Evolutionary conservation across 2,113 vertebrate species (phyloP), one percentile per base, ranked within the genome.

Genomic region (Orthonyx spaldingii): DNA sequence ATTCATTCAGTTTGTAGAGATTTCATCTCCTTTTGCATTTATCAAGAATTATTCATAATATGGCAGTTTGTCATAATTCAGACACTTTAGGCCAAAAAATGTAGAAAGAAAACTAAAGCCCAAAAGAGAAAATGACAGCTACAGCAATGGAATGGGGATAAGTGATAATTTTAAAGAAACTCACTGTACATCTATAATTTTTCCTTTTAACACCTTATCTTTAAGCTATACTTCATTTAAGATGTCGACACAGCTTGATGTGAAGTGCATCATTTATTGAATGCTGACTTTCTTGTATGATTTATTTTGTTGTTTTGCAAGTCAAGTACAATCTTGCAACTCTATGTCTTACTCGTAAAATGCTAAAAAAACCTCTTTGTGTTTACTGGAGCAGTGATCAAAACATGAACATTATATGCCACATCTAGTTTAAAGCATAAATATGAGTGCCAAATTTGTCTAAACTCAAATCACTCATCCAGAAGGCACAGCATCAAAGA

Each of bases 281-380:
- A 87, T 57, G 24, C n/a, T 85, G 88, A 70, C 74, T 69, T 92
- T 91, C 86, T 87, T 70, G 46, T 68, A 85, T 85, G 92, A 88
- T 95, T 95, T 96, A 94, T 96, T 96, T 88, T 91, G 69, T 65
- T 97, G 80, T 91, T 96, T 94, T 94, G 71, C 72, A 90, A 95
- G 79, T 93, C 82, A 90, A 94, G 84, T 90, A 78, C 39, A 83
- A 33, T 86, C 69, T 85, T 93, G 81, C 63, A 87, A 84, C 23
- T 91, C 33, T 69, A 32, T 66, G 60, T 82, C 76, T 92, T 81
- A 77, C 56, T 71, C 28, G 4, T 68, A 79, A 91, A 93, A 64
- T 52, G 61, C 65, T 44, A 52, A 84, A 84, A 83, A 91, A 68
- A 26, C 0, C 8, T 1, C 8, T 83, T 70, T 83, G 32, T 88